phyloP scores from a whole-genome alignment of 2,113 vertebrate species.

The Phylloscopus trochilus region DNA sequence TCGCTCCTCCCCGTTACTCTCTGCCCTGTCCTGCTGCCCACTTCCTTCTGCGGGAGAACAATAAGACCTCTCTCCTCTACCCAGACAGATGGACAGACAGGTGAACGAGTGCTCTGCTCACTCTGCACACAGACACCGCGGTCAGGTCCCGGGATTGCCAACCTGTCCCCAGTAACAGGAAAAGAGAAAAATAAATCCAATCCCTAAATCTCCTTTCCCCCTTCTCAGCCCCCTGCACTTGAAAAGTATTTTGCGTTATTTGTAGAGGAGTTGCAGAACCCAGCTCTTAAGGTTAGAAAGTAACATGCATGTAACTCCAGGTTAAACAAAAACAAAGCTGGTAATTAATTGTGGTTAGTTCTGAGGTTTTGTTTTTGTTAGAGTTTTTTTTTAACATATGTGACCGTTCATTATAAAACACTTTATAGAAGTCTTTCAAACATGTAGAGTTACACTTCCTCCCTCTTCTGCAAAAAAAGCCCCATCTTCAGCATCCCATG shows the following conservation, averaged over 20 bases:
- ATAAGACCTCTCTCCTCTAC: not conserved
- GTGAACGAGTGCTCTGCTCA: not conserved
- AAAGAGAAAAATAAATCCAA: not conserved
- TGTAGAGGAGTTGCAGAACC: not conserved
- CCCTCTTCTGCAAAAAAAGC: not conserved
- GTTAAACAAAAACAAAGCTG: not conserved
- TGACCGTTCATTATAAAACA: not conserved
- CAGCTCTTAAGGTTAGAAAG: not conserved
- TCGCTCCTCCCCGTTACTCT: not conserved
- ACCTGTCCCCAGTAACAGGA: not conserved
- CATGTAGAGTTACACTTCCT: not conserved
- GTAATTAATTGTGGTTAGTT: not conserved
- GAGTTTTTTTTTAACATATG: not conserved
- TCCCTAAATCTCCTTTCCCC: not conserved
- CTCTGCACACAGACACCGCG: not conserved
- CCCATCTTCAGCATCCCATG: not conserved
- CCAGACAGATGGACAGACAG: not conserved
- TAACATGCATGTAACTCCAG: not conserved
- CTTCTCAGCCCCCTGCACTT: not conserved
- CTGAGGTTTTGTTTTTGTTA: not conserved
- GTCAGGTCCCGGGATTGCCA: not conserved
- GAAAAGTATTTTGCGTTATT: not conserved
- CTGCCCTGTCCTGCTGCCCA: not conserved
- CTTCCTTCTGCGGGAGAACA: not conserved
- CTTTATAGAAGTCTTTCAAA: not conserved